A percentile compares a stretch with the other conserved stretches of the same genome.
Conservation (phyloP, 2,888 invertebrate genomes). For the Sinodicranocentrus sp. region DNA sequence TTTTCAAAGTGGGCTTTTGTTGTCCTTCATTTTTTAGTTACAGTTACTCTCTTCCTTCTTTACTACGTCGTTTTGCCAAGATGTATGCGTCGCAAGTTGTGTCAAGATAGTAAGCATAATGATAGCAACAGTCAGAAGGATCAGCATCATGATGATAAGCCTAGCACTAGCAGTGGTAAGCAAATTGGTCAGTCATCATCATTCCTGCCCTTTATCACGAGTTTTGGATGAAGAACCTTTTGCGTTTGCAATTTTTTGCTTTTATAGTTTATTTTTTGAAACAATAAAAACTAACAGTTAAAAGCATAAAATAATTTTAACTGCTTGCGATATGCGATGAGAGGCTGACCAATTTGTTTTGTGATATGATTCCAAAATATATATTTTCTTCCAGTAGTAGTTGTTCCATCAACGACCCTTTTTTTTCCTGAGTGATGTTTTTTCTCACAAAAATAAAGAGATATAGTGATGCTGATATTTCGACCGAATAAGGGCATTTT, state of each 20-base stretch:
- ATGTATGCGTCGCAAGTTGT: conserved; percentile 20
- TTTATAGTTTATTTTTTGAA: too few relatives aligned
- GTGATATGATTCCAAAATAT: neutral
- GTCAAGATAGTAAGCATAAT: conserved; percentile 26
- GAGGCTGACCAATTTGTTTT: conserved; percentile 34
- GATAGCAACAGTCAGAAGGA: neutral
- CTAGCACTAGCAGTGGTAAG: neutral
- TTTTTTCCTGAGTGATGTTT: too few relatives aligned
- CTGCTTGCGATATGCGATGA: too few relatives aligned
- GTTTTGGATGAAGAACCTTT: neutral
- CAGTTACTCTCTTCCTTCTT: conserved; percentile 53
- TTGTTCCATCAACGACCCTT: too few relatives aligned
- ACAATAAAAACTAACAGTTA: neutral
- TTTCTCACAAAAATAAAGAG: too few relatives aligned
- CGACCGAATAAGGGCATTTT: too few relatives aligned
- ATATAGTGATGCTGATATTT: too few relatives aligned
- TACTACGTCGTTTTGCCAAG: conserved; percentile 57
- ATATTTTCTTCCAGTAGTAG: too few relatives aligned
- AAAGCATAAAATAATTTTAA: neutral
- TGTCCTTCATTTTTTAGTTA: conserved; percentile 33
- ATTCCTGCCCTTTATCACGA: neutral
- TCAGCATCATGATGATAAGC: conserved; percentile 13
- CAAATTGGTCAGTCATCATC: neutral
- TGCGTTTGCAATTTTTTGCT: neutral
- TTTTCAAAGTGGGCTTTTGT: neutral